Conservation (phyloP, 2,888 invertebrate genomes). For the Tenthredo scrophulariae region DNA sequence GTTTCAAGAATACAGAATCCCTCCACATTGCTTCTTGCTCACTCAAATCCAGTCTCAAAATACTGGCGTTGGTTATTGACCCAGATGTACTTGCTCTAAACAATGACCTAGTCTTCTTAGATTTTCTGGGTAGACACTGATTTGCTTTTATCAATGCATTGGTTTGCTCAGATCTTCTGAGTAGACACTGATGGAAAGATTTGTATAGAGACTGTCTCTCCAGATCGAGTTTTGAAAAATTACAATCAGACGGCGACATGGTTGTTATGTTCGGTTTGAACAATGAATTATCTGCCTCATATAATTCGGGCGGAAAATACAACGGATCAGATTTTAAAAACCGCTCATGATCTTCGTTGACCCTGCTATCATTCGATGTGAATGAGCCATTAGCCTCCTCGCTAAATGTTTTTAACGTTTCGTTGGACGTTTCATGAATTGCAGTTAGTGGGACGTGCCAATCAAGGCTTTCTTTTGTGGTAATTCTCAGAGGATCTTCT, state of each 20-base stretch:
- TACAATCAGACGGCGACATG: background rate
- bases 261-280: background rate
- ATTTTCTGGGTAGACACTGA: background rate
- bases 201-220: background rate
- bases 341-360: background rate
- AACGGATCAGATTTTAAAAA: background rate
- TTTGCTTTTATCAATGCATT: background rate
- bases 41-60: background rate
- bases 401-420: background rate
- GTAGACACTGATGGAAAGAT: background rate
- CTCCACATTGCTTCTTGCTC: background rate
- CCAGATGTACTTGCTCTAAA: background rate
- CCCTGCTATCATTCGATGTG: background rate
- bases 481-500: background rate
- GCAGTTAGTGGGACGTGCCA: conserved; percentile 70
- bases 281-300: background rate
- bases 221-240: background rate
- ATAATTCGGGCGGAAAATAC: background rate
- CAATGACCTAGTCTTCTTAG: background rate
- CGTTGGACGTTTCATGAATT: background rate
- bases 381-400: background rate
- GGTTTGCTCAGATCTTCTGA: background rate
- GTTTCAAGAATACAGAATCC: conserved; percentile 79
- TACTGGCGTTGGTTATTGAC: background rate
- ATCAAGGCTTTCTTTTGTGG: background rate